A percentile compares a stretch with the other conserved stretches of the same genome.
These are phyloP conservation scores for mouse (Mus musculus) DNA, from an alignment of 2,113 vertebrate genomes.

Conservation along the genomic window GRCm39 chr6:15471501-15472000, in stretches of 20 bases:
- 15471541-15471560: constrained; percentile 3
- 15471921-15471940: constrained; percentile 19
- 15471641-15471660: not conserved
- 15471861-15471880: not conserved
- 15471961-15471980: not conserved
- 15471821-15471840: not conserved
- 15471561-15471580: constrained; percentile 17
- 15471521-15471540: constrained; percentile 45
- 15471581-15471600: constrained; percentile 21
- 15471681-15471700: not conserved
- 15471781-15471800: constrained; percentile 22
- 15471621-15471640: not conserved
- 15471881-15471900: not conserved
- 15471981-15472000: accelerated
- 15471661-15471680: not conserved
- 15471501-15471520: constrained; percentile 44
- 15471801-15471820: not conserved
- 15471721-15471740: not conserved
- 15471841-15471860: not conserved
- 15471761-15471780: not conserved
- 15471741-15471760: not conserved
- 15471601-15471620: not conserved
- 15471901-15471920: not conserved
- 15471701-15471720: not conserved
- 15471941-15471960: not conserved